Conservation (phyloP, 2,113 vertebrate species). For the Anhinga anhinga region DNA sequence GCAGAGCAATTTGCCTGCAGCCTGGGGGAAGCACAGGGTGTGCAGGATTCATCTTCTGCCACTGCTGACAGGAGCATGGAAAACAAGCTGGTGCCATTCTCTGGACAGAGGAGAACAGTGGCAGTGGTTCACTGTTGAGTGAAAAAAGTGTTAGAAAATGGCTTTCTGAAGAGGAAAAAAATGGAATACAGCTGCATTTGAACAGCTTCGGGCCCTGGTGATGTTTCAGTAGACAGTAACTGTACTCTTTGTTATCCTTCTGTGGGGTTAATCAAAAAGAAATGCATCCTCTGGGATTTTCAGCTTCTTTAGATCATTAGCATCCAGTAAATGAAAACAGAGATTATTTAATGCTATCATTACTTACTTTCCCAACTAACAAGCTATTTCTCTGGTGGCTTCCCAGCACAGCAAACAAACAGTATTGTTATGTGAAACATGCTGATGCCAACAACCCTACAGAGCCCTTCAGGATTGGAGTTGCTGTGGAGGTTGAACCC, state of each 20-base stretch:
- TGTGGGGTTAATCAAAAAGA: background rate
- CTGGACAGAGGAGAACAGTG: background rate
- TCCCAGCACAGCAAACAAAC: background rate
- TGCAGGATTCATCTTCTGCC: background rate
- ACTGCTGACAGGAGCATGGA: background rate
- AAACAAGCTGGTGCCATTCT: background rate
- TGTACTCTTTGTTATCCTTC: background rate
- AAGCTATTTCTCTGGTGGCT: background rate
- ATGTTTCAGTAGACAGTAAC: background rate
- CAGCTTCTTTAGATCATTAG: background rate
- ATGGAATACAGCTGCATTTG: background rate
- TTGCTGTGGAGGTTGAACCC: background rate
- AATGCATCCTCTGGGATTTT: background rate
- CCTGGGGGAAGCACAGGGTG: background rate
- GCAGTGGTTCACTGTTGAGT: background rate
- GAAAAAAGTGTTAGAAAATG: background rate
- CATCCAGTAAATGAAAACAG: background rate
- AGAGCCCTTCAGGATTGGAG: background rate
- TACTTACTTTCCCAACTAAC: background rate
- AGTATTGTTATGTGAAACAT: background rate
- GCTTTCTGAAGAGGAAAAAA: background rate
- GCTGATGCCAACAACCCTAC: background rate
- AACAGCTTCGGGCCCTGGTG: background rate
- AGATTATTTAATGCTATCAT: background rate
- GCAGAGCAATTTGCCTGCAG: background rate